Base-by-base conservation (phyloP, 2,888 invertebrate species). In the Drosophila colorata region DNA sequence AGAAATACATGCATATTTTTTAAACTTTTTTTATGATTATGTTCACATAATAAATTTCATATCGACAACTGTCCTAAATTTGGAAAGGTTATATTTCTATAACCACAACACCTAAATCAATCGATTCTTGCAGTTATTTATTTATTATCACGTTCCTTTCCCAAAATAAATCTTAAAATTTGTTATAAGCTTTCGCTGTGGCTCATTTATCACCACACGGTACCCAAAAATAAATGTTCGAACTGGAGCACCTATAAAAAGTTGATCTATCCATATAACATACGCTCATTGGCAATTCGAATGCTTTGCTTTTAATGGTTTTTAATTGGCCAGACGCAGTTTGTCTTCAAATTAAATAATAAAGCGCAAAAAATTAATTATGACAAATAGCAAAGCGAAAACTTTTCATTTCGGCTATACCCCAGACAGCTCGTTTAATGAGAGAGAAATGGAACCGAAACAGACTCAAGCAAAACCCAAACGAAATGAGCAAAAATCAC, bases 311-410 rank as follows among this genome's bases (percentile, higher is more conserved):
- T 68, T 75, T 76, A 71, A 80, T 80, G 60, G 52, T 16, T 63
- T 67, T 66, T 46, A 76, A 80, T 84, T 84, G 60, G 51, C 31
- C 14, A 44, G 56, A 40, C 35, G 58, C 64, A 59, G 64, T 63
- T 65, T 69, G 77, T 68, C 57, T 67, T 64, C 40, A 87, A 85
- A 71, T 78, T 68, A 81, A 85, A 78, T 74, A 78, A 74, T 78
- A 78, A 66, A 72, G 79, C 74, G 66, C 69, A 72, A 57, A 66
- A 78, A 88, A 66, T 73, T 83, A 83, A 83, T 83, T 86, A 88
- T 87, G 87, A 79, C 88, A 88, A 88, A 83, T 88, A 59, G 72
- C 57, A 46, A 65, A 70, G 70, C 87, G 59, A 76, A 87, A 87
- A 83, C 80, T 77, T 77, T 86, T 88, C 76, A 69, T 88, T 88